Conservation (phyloP, 2,888 invertebrate genomes). For the Cenopis cana region DNA sequence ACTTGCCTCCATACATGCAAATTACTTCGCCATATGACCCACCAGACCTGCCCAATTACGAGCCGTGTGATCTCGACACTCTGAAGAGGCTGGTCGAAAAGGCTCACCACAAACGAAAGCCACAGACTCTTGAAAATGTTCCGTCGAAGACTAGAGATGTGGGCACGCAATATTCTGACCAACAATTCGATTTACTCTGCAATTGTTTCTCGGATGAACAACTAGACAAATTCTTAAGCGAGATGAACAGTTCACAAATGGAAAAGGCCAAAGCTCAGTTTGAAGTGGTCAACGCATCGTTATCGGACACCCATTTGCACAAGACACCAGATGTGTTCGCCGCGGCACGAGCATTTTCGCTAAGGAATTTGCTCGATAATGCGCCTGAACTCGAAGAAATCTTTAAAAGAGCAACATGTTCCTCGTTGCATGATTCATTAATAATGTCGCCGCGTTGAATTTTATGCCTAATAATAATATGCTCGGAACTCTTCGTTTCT, state of each 20-base stretch:
- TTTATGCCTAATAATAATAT: not conserved
- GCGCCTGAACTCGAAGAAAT: conserved; percentile 65
- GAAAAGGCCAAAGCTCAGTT: conserved; percentile 47
- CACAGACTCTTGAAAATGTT: conserved; percentile 46
- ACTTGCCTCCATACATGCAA: conserved; percentile 73
- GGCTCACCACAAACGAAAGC: conserved; percentile 53
- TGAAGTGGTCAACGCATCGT: conserved; percentile 51
- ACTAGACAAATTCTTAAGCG: conserved; percentile 54
- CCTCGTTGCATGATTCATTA: conserved; percentile 11
- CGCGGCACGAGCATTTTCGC: conserved; percentile 58
- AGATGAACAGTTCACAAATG: conserved; percentile 11
- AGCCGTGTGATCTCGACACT: conserved; percentile 59
- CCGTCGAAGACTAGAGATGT: conserved; percentile 60
- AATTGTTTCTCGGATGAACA: conserved; percentile 68
- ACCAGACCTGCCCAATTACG: conserved; percentile 66
- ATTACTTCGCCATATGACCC: conserved; percentile 62
- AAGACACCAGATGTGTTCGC: conserved; percentile 57
- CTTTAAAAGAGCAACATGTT: conserved; percentile 57
- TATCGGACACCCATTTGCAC: conserved; percentile 53
- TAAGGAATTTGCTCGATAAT: conserved; percentile 58
- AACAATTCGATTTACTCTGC: conserved; percentile 65
- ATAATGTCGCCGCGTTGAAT: not conserved
- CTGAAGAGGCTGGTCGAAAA: conserved; percentile 62
- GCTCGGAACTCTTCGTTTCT: not conserved
- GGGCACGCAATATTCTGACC: conserved; percentile 64